These are phyloP conservation scores for Scelioninae gen. 1 DNA, from an alignment of 2,888 invertebrate species.

Conservation along the genomic window DNA sequence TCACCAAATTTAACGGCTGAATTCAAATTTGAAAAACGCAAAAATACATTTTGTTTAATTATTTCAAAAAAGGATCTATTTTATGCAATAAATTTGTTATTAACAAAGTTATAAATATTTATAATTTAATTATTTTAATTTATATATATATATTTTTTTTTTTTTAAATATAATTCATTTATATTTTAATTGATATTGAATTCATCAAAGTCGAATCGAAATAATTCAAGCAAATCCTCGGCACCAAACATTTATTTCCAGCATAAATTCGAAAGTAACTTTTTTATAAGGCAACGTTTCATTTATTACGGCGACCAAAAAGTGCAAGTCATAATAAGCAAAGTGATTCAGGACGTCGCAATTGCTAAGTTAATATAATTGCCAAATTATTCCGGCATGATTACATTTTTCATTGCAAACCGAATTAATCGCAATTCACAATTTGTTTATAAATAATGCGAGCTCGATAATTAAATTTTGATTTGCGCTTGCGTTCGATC, in stretches of 20 bases:
- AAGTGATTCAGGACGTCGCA: conserved; percentile 9
- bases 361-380: conserved; percentile 14
- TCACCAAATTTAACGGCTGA: too few relatives aligned
- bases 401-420: background rate
- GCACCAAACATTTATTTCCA: background rate
- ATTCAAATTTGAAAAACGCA: too few relatives aligned
- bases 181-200: too few relatives aligned
- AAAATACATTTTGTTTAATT: too few relatives aligned
- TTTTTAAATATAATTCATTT: too few relatives aligned
- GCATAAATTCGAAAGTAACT: conserved; percentile 13
- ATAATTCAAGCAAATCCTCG: too few relatives aligned
- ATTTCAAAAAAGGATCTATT: too few relatives aligned
- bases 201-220: too few relatives aligned
- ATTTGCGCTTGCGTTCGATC: conserved; percentile 22
- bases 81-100: too few relatives aligned
- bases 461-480: conserved; percentile 28
- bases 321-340: conserved; percentile 34
- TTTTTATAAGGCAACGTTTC: conserved; percentile 8
- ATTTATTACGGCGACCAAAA: conserved; percentile 29
- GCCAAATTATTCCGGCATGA: conserved; percentile 4
- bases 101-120: too few relatives aligned
- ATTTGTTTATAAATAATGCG: conserved; percentile 34
- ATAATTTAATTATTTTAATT: too few relatives aligned
- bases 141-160: too few relatives aligned
- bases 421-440: background rate